These are phyloP conservation scores for Oryctes rhinoceros DNA, from an alignment of 1,140 invertebrate species.

Conservation along the genomic window DNA sequence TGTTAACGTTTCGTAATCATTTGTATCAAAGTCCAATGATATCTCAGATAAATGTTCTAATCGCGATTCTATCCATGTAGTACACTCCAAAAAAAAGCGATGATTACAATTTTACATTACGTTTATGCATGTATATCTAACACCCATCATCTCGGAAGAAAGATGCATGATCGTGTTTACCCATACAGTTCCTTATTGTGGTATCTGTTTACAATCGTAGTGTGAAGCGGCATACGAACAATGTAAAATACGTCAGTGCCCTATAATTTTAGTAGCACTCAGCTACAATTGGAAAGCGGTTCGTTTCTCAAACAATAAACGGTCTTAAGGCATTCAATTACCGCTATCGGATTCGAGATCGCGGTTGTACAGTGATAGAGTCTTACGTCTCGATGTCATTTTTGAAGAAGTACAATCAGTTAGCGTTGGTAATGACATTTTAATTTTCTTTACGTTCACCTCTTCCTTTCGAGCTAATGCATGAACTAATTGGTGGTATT, in stretches of 20 bases:
- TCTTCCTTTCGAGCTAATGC: neutral
- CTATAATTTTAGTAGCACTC: constrained; percentile 18
- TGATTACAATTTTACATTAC: too few species aligned
- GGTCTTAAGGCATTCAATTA: constrained; percentile 10
- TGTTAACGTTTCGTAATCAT: too few species aligned
- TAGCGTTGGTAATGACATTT: neutral
- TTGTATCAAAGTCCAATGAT: too few species aligned
- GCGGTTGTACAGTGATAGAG: neutral
- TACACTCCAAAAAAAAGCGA: too few species aligned
- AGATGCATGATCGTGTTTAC: neutral
- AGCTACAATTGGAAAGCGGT: neutral
- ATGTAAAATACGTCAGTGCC: neutral
- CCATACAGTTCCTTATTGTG: neutral
- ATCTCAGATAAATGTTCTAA: too few species aligned
- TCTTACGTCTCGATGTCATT: neutral
- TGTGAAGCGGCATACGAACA: neutral
- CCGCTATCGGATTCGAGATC: constrained; percentile 13
- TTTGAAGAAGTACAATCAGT: neutral
- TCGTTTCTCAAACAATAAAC: constrained; percentile 14
- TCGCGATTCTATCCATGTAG: too few species aligned
- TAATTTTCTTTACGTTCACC: neutral
- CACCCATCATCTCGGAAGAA: neutral
- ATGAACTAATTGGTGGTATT: neutral
- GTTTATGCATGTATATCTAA: too few species aligned
- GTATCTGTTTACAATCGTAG: constrained; percentile 6